Conservation (phyloP, 35 echinoderm and acorn worm species). For the Heliocidaris tuberculata region DNA sequence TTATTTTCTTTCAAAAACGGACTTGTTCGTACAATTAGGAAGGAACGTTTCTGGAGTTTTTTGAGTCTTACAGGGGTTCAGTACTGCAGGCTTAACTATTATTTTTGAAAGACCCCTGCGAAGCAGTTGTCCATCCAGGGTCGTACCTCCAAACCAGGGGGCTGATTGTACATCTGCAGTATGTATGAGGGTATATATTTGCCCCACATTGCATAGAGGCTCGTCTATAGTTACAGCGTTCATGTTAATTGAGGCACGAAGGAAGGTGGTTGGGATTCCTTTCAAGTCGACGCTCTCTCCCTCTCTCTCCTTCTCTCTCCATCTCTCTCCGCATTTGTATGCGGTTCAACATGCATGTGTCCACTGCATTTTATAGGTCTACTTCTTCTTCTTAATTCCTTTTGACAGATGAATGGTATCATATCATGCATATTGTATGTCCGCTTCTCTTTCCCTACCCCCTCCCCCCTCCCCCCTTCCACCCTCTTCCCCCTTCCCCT, state of each 20-base stretch:
- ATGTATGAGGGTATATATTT: neutral
- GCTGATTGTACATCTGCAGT: neutral
- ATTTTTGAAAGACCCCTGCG: neutral
- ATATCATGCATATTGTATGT: neutral
- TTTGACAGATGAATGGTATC: neutral
- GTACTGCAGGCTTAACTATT: neutral
- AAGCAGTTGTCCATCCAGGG: neutral
- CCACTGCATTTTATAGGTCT: neutral
- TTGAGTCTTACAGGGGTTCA: neutral
- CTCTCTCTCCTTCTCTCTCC: neutral
- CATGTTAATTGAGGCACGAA: neutral
- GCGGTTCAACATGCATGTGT: too few species aligned
- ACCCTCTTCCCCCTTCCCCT: neutral
- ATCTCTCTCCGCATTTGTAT: neutral
- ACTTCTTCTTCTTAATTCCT: neutral
- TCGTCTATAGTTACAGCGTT: neutral
- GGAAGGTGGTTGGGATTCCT: conserved; percentile 1
- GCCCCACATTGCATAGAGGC: neutral
- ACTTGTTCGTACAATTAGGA: neutral
- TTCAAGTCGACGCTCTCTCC: neutral
- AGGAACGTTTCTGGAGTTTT: neutral
- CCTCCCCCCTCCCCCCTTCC: neutral
- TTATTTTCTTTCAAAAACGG: neutral
- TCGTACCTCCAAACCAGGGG: neutral
- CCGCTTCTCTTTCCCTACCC: neutral